These are phyloP conservation scores for Meiosimyza platycephala DNA, from an alignment of 2,888 invertebrate genomes.

Conservation along the genomic window DNA sequence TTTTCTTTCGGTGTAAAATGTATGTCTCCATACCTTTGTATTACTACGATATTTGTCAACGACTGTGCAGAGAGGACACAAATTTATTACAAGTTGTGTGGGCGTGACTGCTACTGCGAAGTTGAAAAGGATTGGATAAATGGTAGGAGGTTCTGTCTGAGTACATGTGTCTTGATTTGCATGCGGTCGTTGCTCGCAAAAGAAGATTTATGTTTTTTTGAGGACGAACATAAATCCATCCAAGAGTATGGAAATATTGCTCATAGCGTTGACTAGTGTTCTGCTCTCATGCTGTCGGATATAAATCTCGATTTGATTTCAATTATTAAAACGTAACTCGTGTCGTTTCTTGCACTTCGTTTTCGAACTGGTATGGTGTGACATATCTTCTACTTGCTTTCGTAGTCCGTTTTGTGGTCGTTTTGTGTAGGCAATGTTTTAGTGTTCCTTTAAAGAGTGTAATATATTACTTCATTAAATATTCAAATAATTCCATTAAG, in stretches of 20 bases:
- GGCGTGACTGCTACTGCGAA: too few relatives aligned
- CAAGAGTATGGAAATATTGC: background rate
- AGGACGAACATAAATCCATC: conserved; percentile 26
- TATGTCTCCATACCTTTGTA: too few relatives aligned
- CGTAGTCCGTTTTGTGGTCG: background rate
- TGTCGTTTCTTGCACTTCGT: conserved; percentile 13
- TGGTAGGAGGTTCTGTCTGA: background rate
- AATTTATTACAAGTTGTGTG: too few relatives aligned
- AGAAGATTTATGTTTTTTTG: conserved; percentile 34
- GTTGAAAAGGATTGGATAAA: too few relatives aligned
- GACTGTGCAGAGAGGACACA: too few relatives aligned
- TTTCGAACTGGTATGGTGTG: conserved; percentile 36
- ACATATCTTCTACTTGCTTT: background rate
- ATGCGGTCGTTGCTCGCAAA: conserved; percentile 11
- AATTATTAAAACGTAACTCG: conserved; percentile 37
- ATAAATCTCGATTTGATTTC: conserved; percentile 41
- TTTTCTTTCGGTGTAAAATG: too few relatives aligned
- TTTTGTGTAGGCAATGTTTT: background rate
- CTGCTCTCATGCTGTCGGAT: background rate
- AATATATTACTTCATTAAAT: too few relatives aligned
- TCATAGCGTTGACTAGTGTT: background rate
- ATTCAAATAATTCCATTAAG: too few relatives aligned
- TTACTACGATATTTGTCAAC: too few relatives aligned
- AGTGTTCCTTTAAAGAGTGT: background rate
- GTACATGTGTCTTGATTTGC: conserved; percentile 34